Evolutionary conservation across 2,797 vertebrate species (phyloP).

Genomic region (Ctenopoma multispine): DNA sequence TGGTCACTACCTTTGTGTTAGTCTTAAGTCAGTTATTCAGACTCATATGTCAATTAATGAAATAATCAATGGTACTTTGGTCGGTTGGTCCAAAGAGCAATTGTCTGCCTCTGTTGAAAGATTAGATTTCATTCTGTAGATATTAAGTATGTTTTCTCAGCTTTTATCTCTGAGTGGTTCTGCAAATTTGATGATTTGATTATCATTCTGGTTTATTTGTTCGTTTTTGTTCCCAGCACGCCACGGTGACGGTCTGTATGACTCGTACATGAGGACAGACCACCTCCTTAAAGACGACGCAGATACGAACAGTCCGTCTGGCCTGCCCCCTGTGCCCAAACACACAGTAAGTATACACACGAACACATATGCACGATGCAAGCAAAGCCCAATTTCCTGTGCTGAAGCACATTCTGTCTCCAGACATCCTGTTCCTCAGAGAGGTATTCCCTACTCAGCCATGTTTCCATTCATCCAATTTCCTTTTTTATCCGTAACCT

Average conservation of each 20-base stretch:
- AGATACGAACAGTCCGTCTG: constrained; percentile 88
- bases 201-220: constrained; percentile 27
- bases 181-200: constrained; percentile 23
- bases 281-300: constrained; percentile 91
- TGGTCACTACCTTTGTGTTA: constrained; percentile 6
- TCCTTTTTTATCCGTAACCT: constrained; percentile 10
- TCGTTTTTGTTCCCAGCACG: constrained; percentile 80
- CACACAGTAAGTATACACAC: constrained; percentile 88
- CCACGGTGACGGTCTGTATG: constrained; percentile 93
- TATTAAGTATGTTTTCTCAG: constrained; percentile 3
- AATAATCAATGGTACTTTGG: constrained; percentile 50
- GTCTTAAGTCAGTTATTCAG: constrained; percentile 13
- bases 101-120: constrained; percentile 10
- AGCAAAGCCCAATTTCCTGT: constrained; percentile 66
- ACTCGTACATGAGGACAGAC: constrained; percentile 97
- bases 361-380: constrained; percentile 24
- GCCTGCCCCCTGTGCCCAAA: constrained; percentile 89
- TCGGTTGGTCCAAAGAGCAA: constrained; percentile 22
- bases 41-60: constrained; percentile 29
- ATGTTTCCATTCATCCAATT: constrained; percentile 33
- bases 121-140: constrained; percentile 41
- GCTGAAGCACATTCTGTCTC: constrained; percentile 44
- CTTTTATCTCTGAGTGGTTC: constrained; percentile 1
- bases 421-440: constrained; percentile 69
- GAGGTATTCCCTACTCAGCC: constrained; percentile 46